Conservation (phyloP, 2,113 vertebrate species). For the Gasterosteus nipponicus region DNA sequence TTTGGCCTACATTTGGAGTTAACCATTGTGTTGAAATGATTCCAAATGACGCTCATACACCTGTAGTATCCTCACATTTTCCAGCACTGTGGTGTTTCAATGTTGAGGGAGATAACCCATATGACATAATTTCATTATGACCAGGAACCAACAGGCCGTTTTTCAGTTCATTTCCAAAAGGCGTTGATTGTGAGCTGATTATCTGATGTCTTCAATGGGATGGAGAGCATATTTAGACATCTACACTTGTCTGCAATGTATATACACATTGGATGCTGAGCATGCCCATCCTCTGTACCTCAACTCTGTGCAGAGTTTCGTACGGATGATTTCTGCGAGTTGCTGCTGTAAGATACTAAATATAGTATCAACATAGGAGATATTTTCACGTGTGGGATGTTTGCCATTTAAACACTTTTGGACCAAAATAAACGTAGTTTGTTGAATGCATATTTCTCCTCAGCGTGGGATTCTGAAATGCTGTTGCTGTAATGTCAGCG, state of each 20-base stretch:
- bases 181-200: conserved; percentile 6
- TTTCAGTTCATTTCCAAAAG: conserved; percentile 7
- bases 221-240: conserved; percentile 12
- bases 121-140: background rate
- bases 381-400: conserved; percentile 54
- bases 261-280: conserved; percentile 18
- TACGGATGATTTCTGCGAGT: conserved; percentile 21
- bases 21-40: background rate
- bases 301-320: conserved; percentile 50
- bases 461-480: conserved; percentile 6
- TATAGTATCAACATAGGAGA: background rate
- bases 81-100: background rate
- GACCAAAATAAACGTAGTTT: conserved; percentile 73
- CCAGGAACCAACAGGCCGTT: background rate
- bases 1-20: background rate
- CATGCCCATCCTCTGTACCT: conserved; percentile 50
- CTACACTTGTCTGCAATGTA: background rate
- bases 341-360: conserved; percentile 22
- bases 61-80: background rate
- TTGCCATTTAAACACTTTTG: conserved; percentile 42
- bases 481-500: background rate
- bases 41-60: background rate
- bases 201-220: conserved; percentile 9
- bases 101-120: background rate
- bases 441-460: conserved; percentile 46